Conservation (phyloP, 2,888 invertebrate species). For the Chrysolina americana region DNA sequence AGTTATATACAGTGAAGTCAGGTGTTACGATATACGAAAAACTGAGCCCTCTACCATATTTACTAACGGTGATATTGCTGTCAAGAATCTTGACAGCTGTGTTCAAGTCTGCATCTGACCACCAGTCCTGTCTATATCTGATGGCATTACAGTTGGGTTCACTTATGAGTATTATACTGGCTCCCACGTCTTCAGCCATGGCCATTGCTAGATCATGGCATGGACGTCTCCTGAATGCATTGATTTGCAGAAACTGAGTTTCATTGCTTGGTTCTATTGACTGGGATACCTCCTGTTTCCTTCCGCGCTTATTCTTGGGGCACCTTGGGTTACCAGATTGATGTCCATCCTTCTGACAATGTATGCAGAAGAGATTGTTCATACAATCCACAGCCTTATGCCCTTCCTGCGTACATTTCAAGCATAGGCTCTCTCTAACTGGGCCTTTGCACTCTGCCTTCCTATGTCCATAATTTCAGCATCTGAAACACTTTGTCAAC, state of each 20-base stretch:
- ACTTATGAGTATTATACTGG: neutral
- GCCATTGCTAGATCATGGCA: neutral
- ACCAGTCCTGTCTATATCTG: neutral
- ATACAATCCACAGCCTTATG: neutral
- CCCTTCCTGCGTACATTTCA: neutral
- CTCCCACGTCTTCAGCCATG: neutral
- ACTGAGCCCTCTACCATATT: neutral
- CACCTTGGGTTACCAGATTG: too few species aligned
- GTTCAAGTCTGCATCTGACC: neutral
- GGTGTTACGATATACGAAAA: neutral
- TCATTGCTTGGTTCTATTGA: too few species aligned
- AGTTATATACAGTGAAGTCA: neutral
- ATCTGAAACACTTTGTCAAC: slow-evolving; percentile 25
- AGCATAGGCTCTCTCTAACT: slow-evolving; percentile 5
- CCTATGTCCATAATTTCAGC: neutral
- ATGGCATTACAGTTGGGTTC: slow-evolving; percentile 15
- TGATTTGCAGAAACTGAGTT: neutral
- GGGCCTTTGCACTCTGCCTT: slow-evolving; percentile 5
- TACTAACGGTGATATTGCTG: neutral
- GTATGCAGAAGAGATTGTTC: slow-evolving; percentile 5
- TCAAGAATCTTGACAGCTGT: neutral
- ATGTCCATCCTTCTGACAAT: slow-evolving; percentile 4
- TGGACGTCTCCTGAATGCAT: slow-evolving; percentile 1
- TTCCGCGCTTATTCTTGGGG: too few species aligned
- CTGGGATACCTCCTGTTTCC: too few species aligned